phyloP scores from a whole-genome alignment of 2,797 vertebrate species.

The Semaprochilodus insignis region DNA sequence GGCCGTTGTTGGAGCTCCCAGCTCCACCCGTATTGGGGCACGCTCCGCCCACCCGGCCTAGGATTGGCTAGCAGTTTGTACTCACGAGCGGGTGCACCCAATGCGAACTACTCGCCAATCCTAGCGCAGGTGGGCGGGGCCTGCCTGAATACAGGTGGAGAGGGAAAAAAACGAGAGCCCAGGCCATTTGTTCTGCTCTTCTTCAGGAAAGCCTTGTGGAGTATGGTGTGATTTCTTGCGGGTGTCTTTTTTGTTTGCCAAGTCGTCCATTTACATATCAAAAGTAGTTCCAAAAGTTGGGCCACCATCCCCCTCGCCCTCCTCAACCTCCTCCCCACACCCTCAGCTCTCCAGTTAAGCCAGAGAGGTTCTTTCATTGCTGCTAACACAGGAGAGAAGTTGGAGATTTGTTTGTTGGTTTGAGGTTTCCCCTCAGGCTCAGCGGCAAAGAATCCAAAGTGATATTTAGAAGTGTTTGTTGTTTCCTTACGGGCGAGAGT shows the following conservation, averaged over 20 bases:
- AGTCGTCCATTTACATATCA: constrained; percentile 96
- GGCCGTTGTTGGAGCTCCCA: constrained; percentile 75
- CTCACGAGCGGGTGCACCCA: not conserved
- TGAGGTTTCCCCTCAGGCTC: not conserved
- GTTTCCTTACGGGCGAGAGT: not conserved
- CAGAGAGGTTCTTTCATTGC: not conserved
- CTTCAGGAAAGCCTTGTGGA: constrained; percentile 89
- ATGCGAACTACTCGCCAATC: not conserved
- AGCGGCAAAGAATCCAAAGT: not conserved
- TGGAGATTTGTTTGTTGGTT: not conserved
- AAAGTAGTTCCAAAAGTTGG: constrained; percentile 83
- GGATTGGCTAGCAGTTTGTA: not conserved
- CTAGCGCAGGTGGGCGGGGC: not conserved
- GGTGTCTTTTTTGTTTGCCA: constrained; percentile 79
- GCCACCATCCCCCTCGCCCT: constrained; percentile 73
- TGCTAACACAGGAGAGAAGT: not conserved
- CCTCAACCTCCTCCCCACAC: constrained; percentile 47
- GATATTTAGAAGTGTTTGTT: not conserved
- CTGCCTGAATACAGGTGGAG: not conserved
- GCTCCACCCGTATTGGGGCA: constrained; percentile 28
- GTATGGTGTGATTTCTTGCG: constrained; percentile 95
- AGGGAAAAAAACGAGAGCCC: not conserved
- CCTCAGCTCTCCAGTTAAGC: not conserved
- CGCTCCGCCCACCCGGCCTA: not conserved
- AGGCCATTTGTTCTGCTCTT: constrained; percentile 89